Percentiles rank a stretch among this genome's conserved stretches.
phyloP scores from a whole-genome alignment of 2,113 vertebrate genomes.

The Percopsis transmontana region DNA sequence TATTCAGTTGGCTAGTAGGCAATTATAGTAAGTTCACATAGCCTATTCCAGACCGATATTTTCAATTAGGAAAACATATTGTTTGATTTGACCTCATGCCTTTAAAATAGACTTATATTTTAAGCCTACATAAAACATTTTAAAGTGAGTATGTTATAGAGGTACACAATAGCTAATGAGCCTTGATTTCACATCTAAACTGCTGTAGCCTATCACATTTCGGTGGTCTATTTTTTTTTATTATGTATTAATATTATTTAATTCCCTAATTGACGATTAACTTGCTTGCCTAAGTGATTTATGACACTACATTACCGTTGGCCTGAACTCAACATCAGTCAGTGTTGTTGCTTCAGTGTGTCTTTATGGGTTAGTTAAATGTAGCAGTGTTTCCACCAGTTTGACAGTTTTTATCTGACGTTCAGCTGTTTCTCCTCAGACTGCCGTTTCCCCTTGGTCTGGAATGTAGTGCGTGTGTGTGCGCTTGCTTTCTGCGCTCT shows the following conservation, averaged over 20 bases:
- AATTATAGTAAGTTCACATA: too few relatives aligned
- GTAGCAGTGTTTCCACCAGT: constrained; percentile 6
- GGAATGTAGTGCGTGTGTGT: not conserved
- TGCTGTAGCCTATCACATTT: too few relatives aligned
- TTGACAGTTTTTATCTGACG: constrained; percentile 8
- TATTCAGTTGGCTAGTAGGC: not conserved
- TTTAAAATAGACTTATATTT: too few relatives aligned
- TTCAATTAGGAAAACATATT: too few relatives aligned
- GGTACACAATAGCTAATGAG: not conserved
- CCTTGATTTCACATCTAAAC: not conserved
- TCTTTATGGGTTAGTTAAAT: constrained; percentile 5
- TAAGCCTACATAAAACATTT: too few relatives aligned
- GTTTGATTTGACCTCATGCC: too few relatives aligned
- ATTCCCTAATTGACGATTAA: not conserved
- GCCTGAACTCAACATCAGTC: not conserved
- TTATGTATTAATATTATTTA: too few relatives aligned
- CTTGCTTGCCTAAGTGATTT: constrained; percentile 11
- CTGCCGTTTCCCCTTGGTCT: not conserved
- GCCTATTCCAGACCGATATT: too few relatives aligned
- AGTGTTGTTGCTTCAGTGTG: not conserved
- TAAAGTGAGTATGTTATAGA: too few relatives aligned
- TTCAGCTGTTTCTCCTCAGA: constrained; percentile 13
- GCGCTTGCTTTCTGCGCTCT: constrained; percentile 19
- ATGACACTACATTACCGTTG: not conserved
- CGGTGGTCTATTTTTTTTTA: not conserved